Conservation (phyloP, 2,888 invertebrate species). For the Sphaerophoria taeniata region DNA sequence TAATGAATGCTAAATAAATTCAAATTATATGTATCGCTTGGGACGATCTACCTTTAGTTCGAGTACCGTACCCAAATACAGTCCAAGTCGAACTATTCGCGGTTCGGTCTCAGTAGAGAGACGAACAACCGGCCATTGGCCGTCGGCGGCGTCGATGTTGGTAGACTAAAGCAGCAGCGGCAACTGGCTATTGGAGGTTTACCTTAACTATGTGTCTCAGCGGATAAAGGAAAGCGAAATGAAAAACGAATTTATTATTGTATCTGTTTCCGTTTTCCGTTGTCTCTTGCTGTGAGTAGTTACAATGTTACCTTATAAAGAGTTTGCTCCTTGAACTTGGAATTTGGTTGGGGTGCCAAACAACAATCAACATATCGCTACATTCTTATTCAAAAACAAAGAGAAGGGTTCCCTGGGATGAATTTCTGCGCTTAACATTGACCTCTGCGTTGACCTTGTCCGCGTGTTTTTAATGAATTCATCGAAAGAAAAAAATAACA, state of each 20-base stretch:
- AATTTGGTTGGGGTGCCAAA: constrained; percentile 70
- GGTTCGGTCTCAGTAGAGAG: not conserved
- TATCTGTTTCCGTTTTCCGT: constrained; percentile 72
- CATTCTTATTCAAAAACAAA: constrained; percentile 23
- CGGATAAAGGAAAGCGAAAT: constrained; percentile 41
- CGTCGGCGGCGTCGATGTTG: not conserved
- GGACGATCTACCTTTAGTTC: constrained; percentile 79
- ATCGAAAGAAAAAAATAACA: too few relatives aligned
- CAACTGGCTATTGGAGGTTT: constrained; percentile 40
- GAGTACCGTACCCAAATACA: constrained; percentile 71
- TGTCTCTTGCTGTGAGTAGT: constrained; percentile 64
- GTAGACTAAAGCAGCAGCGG: too few relatives aligned
- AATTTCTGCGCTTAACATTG: constrained; percentile 51
- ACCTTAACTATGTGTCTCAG: constrained; percentile 2
- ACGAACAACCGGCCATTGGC: not conserved
- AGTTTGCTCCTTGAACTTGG: constrained; percentile 72
- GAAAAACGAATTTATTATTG: constrained; percentile 68
- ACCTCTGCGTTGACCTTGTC: constrained; percentile 66
- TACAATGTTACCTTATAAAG: constrained; percentile 11
- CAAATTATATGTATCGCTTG: constrained; percentile 82
- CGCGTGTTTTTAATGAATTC: constrained; percentile 59
- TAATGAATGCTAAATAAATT: constrained; percentile 83
- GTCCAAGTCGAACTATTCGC: constrained; percentile 51
- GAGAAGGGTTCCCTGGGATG: constrained; percentile 40
- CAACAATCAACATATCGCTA: constrained; percentile 30